Conservation (phyloP, 2,113 vertebrate species). For the Xenopus borealis region DNA sequence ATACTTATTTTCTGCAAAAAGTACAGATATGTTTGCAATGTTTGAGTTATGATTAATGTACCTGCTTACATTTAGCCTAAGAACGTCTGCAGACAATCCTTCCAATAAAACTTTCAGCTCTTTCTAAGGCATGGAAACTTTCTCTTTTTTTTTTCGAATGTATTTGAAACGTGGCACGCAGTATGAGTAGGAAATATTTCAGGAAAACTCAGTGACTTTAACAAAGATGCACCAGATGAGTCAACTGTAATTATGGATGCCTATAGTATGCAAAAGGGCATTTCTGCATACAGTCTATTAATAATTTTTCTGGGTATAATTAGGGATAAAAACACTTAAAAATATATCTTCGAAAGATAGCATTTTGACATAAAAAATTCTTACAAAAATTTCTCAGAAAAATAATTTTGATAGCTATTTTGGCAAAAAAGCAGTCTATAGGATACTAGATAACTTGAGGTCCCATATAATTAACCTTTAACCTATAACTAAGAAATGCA, state of each 20-base stretch:
- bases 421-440: too few relatives aligned
- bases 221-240: slow-evolving; percentile 39
- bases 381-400: too few relatives aligned
- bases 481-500: too few relatives aligned
- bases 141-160: neutral
- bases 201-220: slow-evolving; percentile 16
- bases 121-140: slow-evolving; percentile 28
- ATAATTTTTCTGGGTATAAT: slow-evolving; percentile 17
- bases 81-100: slow-evolving; percentile 6
- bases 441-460: too few relatives aligned
- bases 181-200: neutral
- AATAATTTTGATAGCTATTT: too few relatives aligned
- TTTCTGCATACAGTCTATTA: slow-evolving; percentile 24
- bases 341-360: neutral
- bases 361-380: neutral
- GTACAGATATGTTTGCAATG: too few relatives aligned
- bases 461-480: too few relatives aligned
- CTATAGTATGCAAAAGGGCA: neutral
- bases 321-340: slow-evolving; percentile 9
- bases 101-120: slow-evolving; percentile 27
- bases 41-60: neutral
- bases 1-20: too few relatives aligned
- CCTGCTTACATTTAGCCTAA: neutral
- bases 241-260: slow-evolving; percentile 30
- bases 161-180: slow-evolving; percentile 34